Evolutionary conservation across 2,797 vertebrate species (phyloP).

Genomic region (Chloroceryle inda): DNA sequence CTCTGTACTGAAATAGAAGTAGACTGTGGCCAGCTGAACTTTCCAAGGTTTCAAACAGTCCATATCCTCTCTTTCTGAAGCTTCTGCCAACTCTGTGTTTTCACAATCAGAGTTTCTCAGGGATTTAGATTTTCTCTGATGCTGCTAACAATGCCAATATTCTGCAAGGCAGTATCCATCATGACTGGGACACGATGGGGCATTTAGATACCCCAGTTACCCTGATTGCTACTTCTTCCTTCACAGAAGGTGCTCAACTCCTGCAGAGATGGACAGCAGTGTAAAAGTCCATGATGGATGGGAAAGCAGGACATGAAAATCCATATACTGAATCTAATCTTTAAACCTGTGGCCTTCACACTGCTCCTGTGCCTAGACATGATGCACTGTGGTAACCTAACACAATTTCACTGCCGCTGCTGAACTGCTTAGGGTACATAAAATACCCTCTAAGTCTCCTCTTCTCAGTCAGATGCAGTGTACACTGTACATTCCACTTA

Average conservation of each 20-base stretch:
- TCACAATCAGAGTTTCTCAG: constrained; percentile 59
- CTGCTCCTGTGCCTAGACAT: background rate
- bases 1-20: constrained; percentile 63
- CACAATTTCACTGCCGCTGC: background rate
- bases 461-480: background rate
- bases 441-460: background rate
- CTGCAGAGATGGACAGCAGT: accelerated
- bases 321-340: background rate
- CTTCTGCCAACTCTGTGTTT: constrained; percentile 66
- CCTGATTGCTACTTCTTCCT: background rate
- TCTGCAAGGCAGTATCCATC: background rate
- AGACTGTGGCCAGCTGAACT: constrained; percentile 60
- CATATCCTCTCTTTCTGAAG: constrained; percentile 72
- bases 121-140: constrained; percentile 60
- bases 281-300: background rate
- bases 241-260: background rate
- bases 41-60: constrained; percentile 65
- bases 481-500: background rate
- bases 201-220: background rate
- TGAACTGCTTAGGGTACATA: background rate
- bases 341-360: background rate
- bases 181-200: background rate
- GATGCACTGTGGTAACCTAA: background rate
- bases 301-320: background rate
- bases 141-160: constrained; percentile 22